Base-by-base conservation (phyloP, 2,888 invertebrate genomes). In the Pelosia muscerda region DNA sequence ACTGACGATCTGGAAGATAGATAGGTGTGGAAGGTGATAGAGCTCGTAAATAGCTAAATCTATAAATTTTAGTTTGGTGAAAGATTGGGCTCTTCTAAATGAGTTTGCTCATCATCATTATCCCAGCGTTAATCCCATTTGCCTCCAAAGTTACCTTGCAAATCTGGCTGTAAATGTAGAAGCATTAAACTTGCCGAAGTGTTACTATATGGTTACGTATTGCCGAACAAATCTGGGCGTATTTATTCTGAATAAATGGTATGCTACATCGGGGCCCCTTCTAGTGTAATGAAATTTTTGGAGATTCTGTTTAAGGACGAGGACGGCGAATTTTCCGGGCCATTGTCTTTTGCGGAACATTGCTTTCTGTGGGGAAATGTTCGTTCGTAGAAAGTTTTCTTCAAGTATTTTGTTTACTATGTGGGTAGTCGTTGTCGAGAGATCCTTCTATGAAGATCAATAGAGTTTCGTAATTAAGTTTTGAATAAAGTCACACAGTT, bases 251-350 rank as follows among this genome's bases (percentile, higher is more conserved):
- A 49, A 49, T 49, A 49, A 13, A 34, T 9, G 23, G 34, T 26
- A 22, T 65, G 53, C 11, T 57, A 65, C 23, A 56, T 63, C 68
- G 65, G 10, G 26, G 19, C 56, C 59, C 28, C 23, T 38, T 53
- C 31, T 62, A 66, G 22, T 34, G 42, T 63, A 76, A 76, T 56
- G 56, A 59, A 9, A 34, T 64, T 72, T 71, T 63, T 63, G 53
- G 49, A 63, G 65, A 67, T 26, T 56, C 65, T 65, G 22, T 63
- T 73, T 76, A 42, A 66, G 61, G 54, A 34, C 60, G 56, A 10
- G 54, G 57, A n/a, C 49, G 60, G 6, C 38, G 58, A 72, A 64
- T 77, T 74, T 75, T 66, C 22, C 54, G 23, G 25, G 54, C 23
- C 54, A 55, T 55, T 55, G 25, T 55, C 54, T 55, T 55, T 55